Base-by-base conservation (phyloP, 2,888 invertebrate genomes). In the Pelosia muscerda region DNA sequence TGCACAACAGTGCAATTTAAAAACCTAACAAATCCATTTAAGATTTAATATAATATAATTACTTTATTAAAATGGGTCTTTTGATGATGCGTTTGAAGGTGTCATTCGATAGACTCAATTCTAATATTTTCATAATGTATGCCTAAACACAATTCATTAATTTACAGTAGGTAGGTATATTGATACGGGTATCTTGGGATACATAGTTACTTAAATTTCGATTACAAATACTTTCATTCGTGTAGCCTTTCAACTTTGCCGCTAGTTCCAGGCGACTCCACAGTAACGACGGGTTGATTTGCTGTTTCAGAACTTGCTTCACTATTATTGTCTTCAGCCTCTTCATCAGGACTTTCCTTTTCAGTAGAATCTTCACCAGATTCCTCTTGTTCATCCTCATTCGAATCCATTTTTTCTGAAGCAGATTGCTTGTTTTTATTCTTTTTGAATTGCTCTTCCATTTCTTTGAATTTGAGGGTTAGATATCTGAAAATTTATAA, bases 381-480 rank as follows among this genome's bases (percentile, higher is more conserved):
- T 75, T 84, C 88, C 65, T 83, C 74, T 2, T 79, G 78, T 65
- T 88, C 86, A 67, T 79, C 82, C 73, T 90, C 88, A 69, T 88
- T 76, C 23, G 85, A 81, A 55, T 88, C 89, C 9, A 82, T 81
- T 5, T 91, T 90, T 66, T 91, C 87, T 65, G 87, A 70, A 1
- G 78, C 83, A 2, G 76, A 77, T 63, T 89, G 85, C 78, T 95
- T 93, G 80, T 95, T 96, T 76, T 96, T 96, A 77, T 97, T 97
- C 83, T 96, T 96, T 69, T 96, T 96, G 92, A 97, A 96, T 90
- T 97, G 97, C 76, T 97, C 97, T 89, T 98, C 98, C 97, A 97
- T 97, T 91, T 98, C 98, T 93, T 97, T 96, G 86, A 97, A 98
- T 87, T 98, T 98, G 68, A 97, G 91, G 15, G 97, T 97, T 63